phyloP scores from a whole-genome alignment of 2,113 vertebrate species.

The Pitta sordida region DNA sequence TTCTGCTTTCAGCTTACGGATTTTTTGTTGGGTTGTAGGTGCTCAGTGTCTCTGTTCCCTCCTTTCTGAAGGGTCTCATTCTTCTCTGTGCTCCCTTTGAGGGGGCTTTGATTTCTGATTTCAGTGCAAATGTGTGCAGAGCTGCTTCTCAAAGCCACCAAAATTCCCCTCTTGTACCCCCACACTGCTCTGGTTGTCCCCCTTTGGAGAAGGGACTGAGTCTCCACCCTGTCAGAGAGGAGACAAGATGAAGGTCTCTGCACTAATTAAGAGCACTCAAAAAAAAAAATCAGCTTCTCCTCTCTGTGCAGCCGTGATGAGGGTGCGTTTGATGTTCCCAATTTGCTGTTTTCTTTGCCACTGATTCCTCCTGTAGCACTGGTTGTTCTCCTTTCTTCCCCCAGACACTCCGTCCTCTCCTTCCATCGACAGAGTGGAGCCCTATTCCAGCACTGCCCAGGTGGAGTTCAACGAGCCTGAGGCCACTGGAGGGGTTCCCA shows the following conservation, averaged over 20 bases:
- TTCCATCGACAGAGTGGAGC: constrained; percentile 82
- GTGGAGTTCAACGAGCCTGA: constrained; percentile 91
- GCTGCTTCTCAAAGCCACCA: too few relatives aligned
- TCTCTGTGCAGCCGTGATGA: too few relatives aligned
- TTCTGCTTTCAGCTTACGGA: accelerated
- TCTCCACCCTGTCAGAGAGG: background rate
- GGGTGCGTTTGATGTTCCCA: background rate
- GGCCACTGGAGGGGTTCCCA: constrained; percentile 88
- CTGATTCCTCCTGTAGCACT: background rate
- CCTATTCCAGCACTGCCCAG: constrained; percentile 91
- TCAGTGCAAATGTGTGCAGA: too few relatives aligned
- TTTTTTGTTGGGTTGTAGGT: too few relatives aligned
- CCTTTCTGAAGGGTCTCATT: background rate
- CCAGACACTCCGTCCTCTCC: constrained; percentile 93
- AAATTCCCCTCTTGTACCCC: background rate
- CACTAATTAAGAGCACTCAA: background rate
- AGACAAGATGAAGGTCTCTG: background rate
- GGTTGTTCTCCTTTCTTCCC: background rate
- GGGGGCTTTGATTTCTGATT: background rate
- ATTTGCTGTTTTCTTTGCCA: background rate
- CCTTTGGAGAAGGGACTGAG: background rate
- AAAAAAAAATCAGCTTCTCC: background rate
- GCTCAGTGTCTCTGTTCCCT: background rate
- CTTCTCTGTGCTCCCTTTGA: background rate
- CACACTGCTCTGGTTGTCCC: background rate